A percentile compares a stretch with the other conserved stretches of the same genome.
Evolutionary conservation across 2,888 invertebrate genomes (phyloP).

Genomic region (Xylocampa areola): DNA sequence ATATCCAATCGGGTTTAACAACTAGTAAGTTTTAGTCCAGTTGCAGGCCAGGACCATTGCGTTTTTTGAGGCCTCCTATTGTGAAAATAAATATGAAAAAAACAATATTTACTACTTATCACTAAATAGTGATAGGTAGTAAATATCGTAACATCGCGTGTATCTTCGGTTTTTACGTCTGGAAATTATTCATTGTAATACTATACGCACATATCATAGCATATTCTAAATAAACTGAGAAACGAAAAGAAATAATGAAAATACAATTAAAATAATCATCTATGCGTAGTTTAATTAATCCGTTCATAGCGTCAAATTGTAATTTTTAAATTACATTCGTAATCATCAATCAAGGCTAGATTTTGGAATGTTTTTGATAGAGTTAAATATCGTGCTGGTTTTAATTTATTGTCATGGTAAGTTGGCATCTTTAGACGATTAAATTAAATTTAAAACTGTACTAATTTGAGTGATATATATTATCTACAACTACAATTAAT

Average conservation of each 20-base stretch:
- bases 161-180: neutral
- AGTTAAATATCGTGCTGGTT: constrained; percentile 16
- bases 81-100: too few species aligned
- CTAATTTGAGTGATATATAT: too few species aligned
- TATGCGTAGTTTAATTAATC: constrained; percentile 26
- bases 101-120: too few species aligned
- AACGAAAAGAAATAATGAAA: constrained; percentile 10
- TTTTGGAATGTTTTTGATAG: constrained; percentile 32
- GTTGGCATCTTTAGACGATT: neutral
- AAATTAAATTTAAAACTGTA: too few species aligned
- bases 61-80: too few species aligned
- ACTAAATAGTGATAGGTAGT: too few species aligned
- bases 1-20: too few species aligned
- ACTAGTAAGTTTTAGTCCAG: too few species aligned
- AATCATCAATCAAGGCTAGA: constrained; percentile 11
- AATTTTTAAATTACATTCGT: neutral
- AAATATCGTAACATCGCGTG: too few species aligned
- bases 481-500: too few species aligned
- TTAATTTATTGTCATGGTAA: constrained; percentile 36
- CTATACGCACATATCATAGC: neutral
- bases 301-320: constrained; percentile 31
- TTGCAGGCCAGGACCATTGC: too few species aligned
- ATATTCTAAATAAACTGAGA: neutral
- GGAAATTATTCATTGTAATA: neutral
- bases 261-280: constrained; percentile 23